Base-by-base conservation (phyloP, 2,113 vertebrate genomes). In the Hypomesus transpacificus region DNA sequence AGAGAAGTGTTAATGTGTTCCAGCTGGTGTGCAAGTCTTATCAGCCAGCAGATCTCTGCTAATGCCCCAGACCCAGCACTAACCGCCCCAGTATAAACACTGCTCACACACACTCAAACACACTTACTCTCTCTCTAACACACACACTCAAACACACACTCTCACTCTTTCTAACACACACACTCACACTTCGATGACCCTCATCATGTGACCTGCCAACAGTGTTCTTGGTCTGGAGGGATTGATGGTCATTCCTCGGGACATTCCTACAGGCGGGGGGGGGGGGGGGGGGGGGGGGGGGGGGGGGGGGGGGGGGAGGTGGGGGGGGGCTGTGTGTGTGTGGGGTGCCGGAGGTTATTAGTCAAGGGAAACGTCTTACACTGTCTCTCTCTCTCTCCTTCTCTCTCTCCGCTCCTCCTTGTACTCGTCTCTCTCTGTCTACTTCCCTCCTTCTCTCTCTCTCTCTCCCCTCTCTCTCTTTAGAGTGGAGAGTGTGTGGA, bases 1-100 rank as follows among this genome's bases (percentile, higher is more conserved):
- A 75, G 54, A 75, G 72, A 78, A 77, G 80, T 78, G 78, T 86
- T 89, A 87, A 86, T 85, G 81, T 70, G 79, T 84, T 80, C 77
- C 85, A 82, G 85, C 84, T 84, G 80, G 76, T 75, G 70, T 75
- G 70, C 81, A 80, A 74, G 84, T 81, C 74, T 81, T 83, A 81
- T 80, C 79, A 66, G 75, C 52, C 71, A 62, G 71, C 69, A 53
- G 76, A 81, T 84, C 80, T 82, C 56, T 64, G 8, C 46, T 17
- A 72, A 69, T 52, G 69, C 28, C 67, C 69, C 59, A 74, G 73
- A 68, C 64, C 61, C 75, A 26, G 59, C 39, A 61, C 73, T 76
- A 76, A 82, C 77, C 77, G 53, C 72, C 68, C 71, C 77, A 81
- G 79, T 79, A 75, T 77, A 81, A 75, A 81, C 71, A 73, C 68